Evolutionary conservation across 2,888 invertebrate species (phyloP), one percentile per base, ranked within the genome.

Genomic region (Mactromeris polynyma): DNA sequence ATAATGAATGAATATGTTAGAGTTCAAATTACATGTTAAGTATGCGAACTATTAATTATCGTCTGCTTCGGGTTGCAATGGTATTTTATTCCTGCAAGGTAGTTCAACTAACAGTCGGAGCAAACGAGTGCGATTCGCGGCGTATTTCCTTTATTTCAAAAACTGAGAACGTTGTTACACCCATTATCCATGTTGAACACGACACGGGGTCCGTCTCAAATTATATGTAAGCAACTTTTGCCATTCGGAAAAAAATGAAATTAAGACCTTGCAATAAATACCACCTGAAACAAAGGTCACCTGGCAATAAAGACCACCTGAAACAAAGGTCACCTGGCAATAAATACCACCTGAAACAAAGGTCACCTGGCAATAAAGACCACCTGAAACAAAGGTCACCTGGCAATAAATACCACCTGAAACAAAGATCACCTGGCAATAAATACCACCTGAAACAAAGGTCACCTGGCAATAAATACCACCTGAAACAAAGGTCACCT

Each of bases 1-100:
- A 26, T 17, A 73, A 73, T 73, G 73, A 73, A 73, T 73, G 73
- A 73, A 73, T 33, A 33, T 73, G 73, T 36, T 33, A 26, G 73
- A 36, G 17, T 11, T 73, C 36, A 33, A 9, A 33, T 73, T 33
- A 17, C 73, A 17, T 19, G 17, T 19, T 33, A 73, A 73, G 73
- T 33, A 73, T 73, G 73, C 26, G 19, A 36, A 33, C 19, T 3
- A 73, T 73, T 26, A 73, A 73, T 73, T 19, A 73, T 36, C 73
- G 73, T 73, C 73, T 73, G 73, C 73, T 36, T 73, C 36, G 19
- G 33, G 36, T 33, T 73, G 73, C 73, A 73, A 73, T 73, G 73
- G 73, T 19, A 73, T 73, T 73, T 73, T 33, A 73, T 73, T 73
- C 73, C 31, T 73, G 73, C 33, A 73, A 73, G 73, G 73, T 73